Evolutionary conservation across 1,140 invertebrate species (phyloP), one percentile per base, ranked within the genome.

Genomic region (Aphelenchoides besseyi): DNA sequence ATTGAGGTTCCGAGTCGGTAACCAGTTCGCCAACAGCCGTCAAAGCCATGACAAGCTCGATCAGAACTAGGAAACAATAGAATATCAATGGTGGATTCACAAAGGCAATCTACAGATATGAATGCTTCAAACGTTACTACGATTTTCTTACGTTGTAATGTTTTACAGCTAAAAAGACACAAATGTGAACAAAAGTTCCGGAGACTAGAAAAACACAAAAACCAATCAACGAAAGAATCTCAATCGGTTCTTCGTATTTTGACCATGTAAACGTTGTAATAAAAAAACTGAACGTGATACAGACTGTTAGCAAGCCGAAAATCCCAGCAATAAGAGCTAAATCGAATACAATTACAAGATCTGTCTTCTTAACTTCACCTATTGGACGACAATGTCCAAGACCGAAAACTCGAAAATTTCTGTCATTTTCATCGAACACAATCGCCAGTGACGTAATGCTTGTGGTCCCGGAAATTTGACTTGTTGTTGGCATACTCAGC

Each of bases 11-110:
- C 18, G 16, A 5, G 3, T 66, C 63, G 9, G 63, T 66, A n/a
- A 66, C 63, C 16, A 66, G 63, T 8, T 66, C 36, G 12, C 63
- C 63, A 53, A 66, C 32, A n/a, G 26, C 32, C n/a, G 63, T 66
- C 1, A 66, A 37, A 8, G 1, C 26, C 36, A 66, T 37, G 3
- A 37, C 30, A 28, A 66, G 12, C 36, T 66, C 36, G 32, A 66
- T 37, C 28, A 66, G 16, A 2, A 66, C 23, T 12, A 66, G 36
- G 36, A 66, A 66, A n/a, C n/a, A 12, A 30, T 66, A 33, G 30
- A 66, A 37, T 0, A 66, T 35, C 28, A 66, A 12, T 2, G 30
- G 30, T 18, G 63, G 63, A 36, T 61, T n/a, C 1, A 61, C 16
- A 36, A 18, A 36, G 2, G 59, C n/a, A 18, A 30, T n/a, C 59